These are phyloP conservation scores for Mastacembelus armatus DNA, from an alignment of 2,797 vertebrate genomes.

Conservation along the genomic window DNA sequence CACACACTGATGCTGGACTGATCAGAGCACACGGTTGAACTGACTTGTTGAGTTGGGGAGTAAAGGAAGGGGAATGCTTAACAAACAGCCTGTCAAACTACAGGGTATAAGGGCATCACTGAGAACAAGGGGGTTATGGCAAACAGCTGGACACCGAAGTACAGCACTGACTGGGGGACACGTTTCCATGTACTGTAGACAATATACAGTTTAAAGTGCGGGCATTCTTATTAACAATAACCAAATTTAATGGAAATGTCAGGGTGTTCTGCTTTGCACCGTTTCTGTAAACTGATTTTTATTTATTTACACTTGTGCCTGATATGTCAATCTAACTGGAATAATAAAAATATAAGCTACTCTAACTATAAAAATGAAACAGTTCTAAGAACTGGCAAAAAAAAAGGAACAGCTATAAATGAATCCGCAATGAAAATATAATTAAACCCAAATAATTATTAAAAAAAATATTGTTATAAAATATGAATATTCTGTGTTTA, in stretches of 20 bases:
- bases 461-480: not conserved
- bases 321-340: too few species aligned
- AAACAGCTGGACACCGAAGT: conserved; percentile 51
- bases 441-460: not conserved
- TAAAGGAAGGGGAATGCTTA: conserved; percentile 58
- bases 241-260: not conserved
- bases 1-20: conserved; percentile 43
- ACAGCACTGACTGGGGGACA: not conserved
- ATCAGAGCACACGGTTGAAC: conserved; percentile 62
- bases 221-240: not conserved
- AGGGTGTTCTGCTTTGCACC: not conserved
- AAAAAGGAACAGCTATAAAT: not conserved
- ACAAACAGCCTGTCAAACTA: conserved; percentile 61
- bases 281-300: too few species aligned
- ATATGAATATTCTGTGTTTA: too few species aligned
- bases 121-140: conserved; percentile 35
- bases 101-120: conserved; percentile 1
- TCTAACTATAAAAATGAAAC: too few species aligned
- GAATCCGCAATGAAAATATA: conserved; percentile 8
- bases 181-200: not conserved
- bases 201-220: not conserved
- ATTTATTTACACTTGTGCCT: too few species aligned
- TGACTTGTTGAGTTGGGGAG: conserved; percentile 40
- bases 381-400: too few species aligned
- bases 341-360: too few species aligned